Conservation (phyloP, 2,888 invertebrate genomes). For the Drosophila vallismaia region DNA sequence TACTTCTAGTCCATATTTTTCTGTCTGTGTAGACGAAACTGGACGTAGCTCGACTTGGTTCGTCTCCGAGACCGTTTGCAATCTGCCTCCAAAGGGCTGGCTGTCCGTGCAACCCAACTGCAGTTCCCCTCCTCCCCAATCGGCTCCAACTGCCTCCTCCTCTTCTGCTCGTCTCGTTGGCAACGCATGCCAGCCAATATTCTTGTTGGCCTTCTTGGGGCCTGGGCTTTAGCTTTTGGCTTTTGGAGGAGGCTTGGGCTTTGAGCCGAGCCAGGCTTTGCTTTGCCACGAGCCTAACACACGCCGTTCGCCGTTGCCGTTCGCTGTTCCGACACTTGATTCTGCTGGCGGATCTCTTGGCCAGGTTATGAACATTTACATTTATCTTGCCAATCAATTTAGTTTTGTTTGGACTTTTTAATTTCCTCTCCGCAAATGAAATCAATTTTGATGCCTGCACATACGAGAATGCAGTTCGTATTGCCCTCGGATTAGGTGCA, state of each 20-base stretch:
- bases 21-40: not conserved
- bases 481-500: constrained; percentile 15
- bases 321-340: constrained; percentile 69
- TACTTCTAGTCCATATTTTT: not conserved
- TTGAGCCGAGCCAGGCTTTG: constrained; percentile 22
- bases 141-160: constrained; percentile 13
- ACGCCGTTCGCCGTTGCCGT: constrained; percentile 59
- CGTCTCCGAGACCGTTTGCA: constrained; percentile 19
- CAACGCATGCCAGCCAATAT: constrained; percentile 22
- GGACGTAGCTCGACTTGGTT: not conserved
- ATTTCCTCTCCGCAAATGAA: constrained; percentile 77
- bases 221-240: constrained; percentile 2
- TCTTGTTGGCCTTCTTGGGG: constrained; percentile 6
- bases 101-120: constrained; percentile 22
- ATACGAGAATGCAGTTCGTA: constrained; percentile 30
- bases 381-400: constrained; percentile 76
- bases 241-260: not conserved
- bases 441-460: constrained; percentile 72
- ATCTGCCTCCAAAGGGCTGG: constrained; percentile 30
- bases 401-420: constrained; percentile 75
- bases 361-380: constrained; percentile 68
- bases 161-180: constrained; percentile 7
- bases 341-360: constrained; percentile 45
- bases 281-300: constrained; percentile 82
- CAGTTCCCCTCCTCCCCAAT: constrained; percentile 23